Base-by-base conservation (phyloP, 2,113 vertebrate genomes). In the Callospermophilus lateralis region DNA sequence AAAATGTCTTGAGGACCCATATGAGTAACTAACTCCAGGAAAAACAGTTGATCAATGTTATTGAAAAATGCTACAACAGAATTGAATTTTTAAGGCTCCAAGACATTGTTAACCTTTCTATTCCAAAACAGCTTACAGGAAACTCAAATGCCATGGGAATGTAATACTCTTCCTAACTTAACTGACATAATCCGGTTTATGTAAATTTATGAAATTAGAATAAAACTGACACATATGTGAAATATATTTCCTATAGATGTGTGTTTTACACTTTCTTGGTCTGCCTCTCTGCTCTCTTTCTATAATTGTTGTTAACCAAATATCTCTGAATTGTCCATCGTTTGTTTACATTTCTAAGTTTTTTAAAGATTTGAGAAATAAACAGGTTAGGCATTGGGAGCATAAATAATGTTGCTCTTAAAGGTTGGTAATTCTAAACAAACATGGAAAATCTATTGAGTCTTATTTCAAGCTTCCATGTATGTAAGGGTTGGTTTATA, bases 281-380 rank as follows among this genome's bases (percentile, higher is more conserved):
- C 77, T 85, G 16, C 73, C 37, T 63, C 28, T 84, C 17, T 78
- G 42, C 17, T 63, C 32, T 8, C 20, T 90, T 86, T n/a, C 1
- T 76, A 22, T 28, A 37, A 70, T n/a, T 89, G 51, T 24, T 63
- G 16, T 77, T 83, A 72, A 58, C 53, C 37, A 22, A 81, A 8
- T n/a, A 53, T 78, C 76, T 48, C 32, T 48, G 42, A 86, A 37
- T 17, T 55, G 8, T 65, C 34, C 24, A 72, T 55, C n/a, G 74
- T 63, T 88, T 88, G 16, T 19, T n/a, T 87, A 83, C 8, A 70
- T 39, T 90, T 67, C 65, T 15, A 19, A 83, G 28, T 24, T 34
- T 84, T 73, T 91, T 87, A 30, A 85, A 65, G 53, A 8, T 13
- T 94, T 91, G 72, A 89, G 32, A 78, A 65, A 39, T 76, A 94